These are phyloP conservation scores for Empidonax traillii DNA, from an alignment of 2,113 vertebrate genomes.

Conservation along the genomic window DNA sequence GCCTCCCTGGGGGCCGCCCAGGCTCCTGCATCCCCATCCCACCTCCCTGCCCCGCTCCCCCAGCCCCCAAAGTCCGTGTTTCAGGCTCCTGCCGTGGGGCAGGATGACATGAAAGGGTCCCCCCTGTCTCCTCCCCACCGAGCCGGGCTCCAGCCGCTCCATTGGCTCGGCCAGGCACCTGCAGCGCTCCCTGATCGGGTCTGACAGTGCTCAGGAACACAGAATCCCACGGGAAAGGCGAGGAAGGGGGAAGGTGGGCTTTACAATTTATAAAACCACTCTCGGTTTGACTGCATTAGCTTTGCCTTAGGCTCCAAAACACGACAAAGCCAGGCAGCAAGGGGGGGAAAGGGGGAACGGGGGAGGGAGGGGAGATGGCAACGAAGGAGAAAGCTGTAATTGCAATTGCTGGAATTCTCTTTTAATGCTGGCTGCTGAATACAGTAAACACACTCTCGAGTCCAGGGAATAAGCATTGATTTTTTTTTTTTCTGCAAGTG, in stretches of 20 bases:
- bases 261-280: slow-evolving; percentile 52
- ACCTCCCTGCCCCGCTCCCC: not conserved
- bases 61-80: rapidly evolving
- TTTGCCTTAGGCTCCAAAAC: slow-evolving; percentile 63
- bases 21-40: not conserved
- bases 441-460: slow-evolving; percentile 16
- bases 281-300: slow-evolving; percentile 63
- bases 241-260: slow-evolving; percentile 44
- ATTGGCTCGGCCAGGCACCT: not conserved
- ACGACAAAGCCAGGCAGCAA: slow-evolving; percentile 8
- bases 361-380: not conserved
- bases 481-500: slow-evolving; percentile 39
- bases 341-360: not conserved
- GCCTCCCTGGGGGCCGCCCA: rapidly evolving
- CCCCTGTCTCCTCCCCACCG: not conserved
- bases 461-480: slow-evolving; percentile 64
- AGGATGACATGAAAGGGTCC: not conserved
- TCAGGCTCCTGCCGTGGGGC: not conserved
- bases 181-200: not conserved
- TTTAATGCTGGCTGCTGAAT: slow-evolving; percentile 65
- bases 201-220: slow-evolving; percentile 39
- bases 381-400: slow-evolving; percentile 62
- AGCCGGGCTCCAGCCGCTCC: not conserved
- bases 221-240: not conserved
- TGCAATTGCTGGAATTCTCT: slow-evolving; percentile 71